Evolutionary conservation across 2,113 vertebrate species (phyloP).

Genomic region (Microtus montanus): DNA sequence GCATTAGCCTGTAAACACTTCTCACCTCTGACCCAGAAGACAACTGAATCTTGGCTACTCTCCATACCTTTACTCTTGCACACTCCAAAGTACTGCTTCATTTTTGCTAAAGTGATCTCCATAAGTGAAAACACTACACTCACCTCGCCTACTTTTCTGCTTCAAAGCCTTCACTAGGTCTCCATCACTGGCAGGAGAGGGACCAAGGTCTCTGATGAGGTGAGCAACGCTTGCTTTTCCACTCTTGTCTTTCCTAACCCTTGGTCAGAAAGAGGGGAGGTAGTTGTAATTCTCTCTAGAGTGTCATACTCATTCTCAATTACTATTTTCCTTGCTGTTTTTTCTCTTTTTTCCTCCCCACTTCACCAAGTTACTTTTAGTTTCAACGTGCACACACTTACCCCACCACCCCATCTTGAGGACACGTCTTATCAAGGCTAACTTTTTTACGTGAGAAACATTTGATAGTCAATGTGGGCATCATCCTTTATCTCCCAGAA

Average conservation of each 20-base stretch:
- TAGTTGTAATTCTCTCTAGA: neutral
- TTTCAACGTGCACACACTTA: neutral
- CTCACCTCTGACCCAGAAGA: neutral
- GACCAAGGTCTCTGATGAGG: neutral
- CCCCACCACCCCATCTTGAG: neutral
- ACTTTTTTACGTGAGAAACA: constrained; percentile 1
- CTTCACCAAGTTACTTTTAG: neutral
- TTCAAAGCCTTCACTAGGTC: neutral
- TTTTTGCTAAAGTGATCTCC: neutral
- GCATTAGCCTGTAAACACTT: constrained; percentile 17
- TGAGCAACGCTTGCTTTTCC: neutral
- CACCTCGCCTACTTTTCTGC: neutral
- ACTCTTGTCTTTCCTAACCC: neutral
- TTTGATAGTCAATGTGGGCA: neutral
- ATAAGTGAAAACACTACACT: neutral
- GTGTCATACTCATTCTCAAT: neutral
- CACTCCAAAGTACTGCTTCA: neutral
- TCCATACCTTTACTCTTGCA: neutral
- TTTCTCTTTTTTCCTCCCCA: constrained; percentile 1
- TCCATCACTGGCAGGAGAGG: neutral
- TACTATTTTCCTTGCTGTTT: neutral
- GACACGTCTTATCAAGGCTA: neutral
- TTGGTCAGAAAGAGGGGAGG: neutral
- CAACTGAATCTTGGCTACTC: neutral
- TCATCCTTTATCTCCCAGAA: neutral